Evolutionary conservation across 2,888 invertebrate genomes (phyloP).

Genomic region (Nebria brevicollis): DNA sequence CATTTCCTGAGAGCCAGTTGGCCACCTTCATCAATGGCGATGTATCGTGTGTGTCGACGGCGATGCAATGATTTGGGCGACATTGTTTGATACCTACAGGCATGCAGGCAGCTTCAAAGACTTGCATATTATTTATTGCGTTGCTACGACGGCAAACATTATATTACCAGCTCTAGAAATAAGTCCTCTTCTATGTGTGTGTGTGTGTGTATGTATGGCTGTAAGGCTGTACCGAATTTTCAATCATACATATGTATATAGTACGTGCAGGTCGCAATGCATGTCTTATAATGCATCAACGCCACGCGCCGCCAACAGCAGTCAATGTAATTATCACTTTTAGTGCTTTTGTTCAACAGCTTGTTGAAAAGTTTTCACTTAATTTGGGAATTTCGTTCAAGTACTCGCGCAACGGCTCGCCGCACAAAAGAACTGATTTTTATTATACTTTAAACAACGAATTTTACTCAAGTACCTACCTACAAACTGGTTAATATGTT

Average conservation of each 20-base stretch:
- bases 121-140: slow-evolving; percentile 65
- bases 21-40: slow-evolving; percentile 50
- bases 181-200: slow-evolving; percentile 16
- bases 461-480: no score
- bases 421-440: background rate
- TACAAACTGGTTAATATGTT: no score
- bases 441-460: background rate
- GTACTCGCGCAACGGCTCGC: background rate
- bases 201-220: slow-evolving; percentile 12
- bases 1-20: slow-evolving; percentile 59
- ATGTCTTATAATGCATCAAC: background rate
- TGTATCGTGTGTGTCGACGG: slow-evolving; percentile 33
- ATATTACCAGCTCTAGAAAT: slow-evolving; percentile 49
- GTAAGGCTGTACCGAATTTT: background rate
- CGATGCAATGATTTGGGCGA: slow-evolving; percentile 53
- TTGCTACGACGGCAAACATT: slow-evolving; percentile 63
- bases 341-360: background rate
- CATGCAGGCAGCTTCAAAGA: slow-evolving; percentile 62
- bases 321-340: background rate
- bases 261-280: background rate
- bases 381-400: background rate
- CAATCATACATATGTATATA: background rate
- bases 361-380: slow-evolving; percentile 3
- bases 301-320: background rate
- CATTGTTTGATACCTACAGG: slow-evolving; percentile 61